phyloP scores from a whole-genome alignment of 2,888 invertebrate species.

The Rhamphomyia laevipes region DNA sequence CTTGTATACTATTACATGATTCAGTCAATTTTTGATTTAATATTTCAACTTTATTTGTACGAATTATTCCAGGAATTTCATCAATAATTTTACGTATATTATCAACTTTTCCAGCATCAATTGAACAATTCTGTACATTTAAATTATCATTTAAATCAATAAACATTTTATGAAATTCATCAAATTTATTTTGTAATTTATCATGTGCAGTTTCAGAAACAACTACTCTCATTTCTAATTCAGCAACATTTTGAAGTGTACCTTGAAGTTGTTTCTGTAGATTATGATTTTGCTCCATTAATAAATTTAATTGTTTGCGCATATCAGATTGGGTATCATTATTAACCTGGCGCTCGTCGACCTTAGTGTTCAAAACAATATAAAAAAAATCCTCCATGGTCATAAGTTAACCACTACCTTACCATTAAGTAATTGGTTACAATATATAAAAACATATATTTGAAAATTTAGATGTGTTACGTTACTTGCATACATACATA shows the following conservation, averaged over 20 bases:
- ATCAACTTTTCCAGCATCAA: conserved; percentile 19
- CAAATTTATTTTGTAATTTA: conserved; percentile 46
- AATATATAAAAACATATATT: too few relatives aligned
- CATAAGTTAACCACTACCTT: too few relatives aligned
- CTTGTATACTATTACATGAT: not conserved
- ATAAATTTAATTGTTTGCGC: conserved; percentile 9
- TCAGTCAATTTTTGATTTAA: not conserved
- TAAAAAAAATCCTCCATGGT: too few relatives aligned
- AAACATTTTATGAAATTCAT: conserved; percentile 47
- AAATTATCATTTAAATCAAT: conserved; percentile 41
- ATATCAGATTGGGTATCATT: too few relatives aligned
- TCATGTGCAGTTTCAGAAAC: conserved; percentile 59
- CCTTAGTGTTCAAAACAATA: too few relatives aligned
- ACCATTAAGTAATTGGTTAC: too few relatives aligned
- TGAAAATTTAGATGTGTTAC: too few relatives aligned
- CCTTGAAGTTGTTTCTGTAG: conserved; percentile 54
- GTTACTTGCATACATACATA: too few relatives aligned
- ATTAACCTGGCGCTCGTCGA: too few relatives aligned
- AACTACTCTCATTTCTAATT: conserved; percentile 56
- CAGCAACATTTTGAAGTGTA: conserved; percentile 55
- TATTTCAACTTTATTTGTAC: not conserved
- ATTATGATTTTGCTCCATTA: conserved; percentile 48
- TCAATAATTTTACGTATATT: conserved; percentile 22
- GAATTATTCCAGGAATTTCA: conserved; percentile 19
- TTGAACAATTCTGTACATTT: conserved; percentile 28